Conservation (phyloP, 2,797 vertebrate species). For the Neosilurus mollespiculum region DNA sequence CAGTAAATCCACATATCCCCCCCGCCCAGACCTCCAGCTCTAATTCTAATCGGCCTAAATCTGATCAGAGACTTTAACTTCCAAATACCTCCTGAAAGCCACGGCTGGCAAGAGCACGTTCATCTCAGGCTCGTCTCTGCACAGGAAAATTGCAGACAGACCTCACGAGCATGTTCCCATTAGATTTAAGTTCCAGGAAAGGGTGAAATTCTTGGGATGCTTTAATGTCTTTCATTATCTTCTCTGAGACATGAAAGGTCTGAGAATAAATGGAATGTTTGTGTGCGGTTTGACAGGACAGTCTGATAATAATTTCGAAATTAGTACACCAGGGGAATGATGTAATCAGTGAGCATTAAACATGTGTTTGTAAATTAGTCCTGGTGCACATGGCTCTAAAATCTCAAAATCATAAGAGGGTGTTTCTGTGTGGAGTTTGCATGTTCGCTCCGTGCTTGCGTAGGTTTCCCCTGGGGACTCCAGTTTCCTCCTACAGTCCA, state of each 20-base stretch:
- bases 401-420: background rate
- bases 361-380: constrained; percentile 20
- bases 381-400: constrained; percentile 3
- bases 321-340: background rate
- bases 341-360: constrained; percentile 19
- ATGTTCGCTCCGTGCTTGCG: too few relatives aligned
- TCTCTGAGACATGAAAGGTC: constrained; percentile 31
- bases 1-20: constrained; percentile 80
- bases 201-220: background rate
- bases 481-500: too few relatives aligned
- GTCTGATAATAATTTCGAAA: constrained; percentile 17
- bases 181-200: constrained; percentile 45
- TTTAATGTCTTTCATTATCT: background rate
- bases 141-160: constrained; percentile 69
- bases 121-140: constrained; percentile 74
- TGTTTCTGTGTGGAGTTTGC: too few relatives aligned
- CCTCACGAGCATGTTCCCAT: constrained; percentile 58
- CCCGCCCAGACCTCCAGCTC: constrained; percentile 79
- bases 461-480: too few relatives aligned
- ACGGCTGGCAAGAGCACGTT: constrained; percentile 70
- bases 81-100: constrained; percentile 80
- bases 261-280: constrained; percentile 42
- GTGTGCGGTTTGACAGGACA: constrained; percentile 5
- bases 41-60: constrained; percentile 84
- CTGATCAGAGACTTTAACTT: constrained; percentile 81